These are phyloP conservation scores for Melolontha melolontha DNA, from an alignment of 2,888 invertebrate genomes.

Conservation along the genomic window DNA sequence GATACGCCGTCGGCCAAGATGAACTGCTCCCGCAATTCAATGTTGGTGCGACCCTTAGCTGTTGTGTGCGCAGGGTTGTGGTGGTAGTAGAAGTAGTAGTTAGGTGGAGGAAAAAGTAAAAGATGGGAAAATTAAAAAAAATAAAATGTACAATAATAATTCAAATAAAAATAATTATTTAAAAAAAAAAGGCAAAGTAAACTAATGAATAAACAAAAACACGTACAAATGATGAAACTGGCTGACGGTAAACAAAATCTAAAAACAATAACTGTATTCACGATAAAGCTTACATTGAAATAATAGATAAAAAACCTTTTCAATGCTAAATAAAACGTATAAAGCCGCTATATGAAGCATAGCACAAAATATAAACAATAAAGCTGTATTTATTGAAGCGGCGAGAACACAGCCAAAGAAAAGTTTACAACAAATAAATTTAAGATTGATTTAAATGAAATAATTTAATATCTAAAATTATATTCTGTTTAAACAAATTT, in stretches of 20 bases:
- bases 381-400: too few relatives aligned
- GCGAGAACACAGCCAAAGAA: too few relatives aligned
- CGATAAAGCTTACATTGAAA: conserved; percentile 5
- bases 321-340: not conserved
- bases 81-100: conserved; percentile 41
- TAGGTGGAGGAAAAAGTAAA: conserved; percentile 46
- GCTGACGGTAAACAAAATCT: conserved; percentile 5
- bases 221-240: too few relatives aligned
- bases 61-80: conserved; percentile 53
- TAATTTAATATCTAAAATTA: too few relatives aligned
- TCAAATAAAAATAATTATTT: conserved; percentile 43
- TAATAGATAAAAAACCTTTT: not conserved
- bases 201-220: conserved; percentile 5
- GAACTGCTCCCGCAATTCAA: conserved; percentile 99
- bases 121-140: conserved; percentile 48
- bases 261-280: not conserved
- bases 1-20: conserved; percentile 98
- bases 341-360: not conserved
- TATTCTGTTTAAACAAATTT: too few relatives aligned
- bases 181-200: conserved; percentile 27
- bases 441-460: too few relatives aligned
- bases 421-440: too few relatives aligned
- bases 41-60: conserved; percentile 99
- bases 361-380: too few relatives aligned
- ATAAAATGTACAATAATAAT: conserved; percentile 48